Base-by-base conservation (phyloP, 1,140 invertebrate genomes). In the Aleiodes sp. region DNA sequence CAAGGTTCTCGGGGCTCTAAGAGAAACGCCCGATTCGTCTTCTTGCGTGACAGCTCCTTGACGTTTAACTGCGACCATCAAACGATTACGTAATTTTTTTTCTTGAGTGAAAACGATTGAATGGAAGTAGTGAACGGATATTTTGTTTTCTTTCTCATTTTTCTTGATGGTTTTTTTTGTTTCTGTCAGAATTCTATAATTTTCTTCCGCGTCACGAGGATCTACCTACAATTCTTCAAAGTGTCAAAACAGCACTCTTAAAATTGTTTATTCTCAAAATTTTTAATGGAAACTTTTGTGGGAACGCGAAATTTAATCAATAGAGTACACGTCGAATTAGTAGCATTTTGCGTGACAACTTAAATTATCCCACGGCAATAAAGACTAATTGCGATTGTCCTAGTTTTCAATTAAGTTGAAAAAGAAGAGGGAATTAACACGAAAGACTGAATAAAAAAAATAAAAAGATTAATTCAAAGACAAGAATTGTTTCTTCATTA, bases 11-110 rank as follows among this genome's bases (percentile, higher is more conserved):
- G 46, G 19, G n/a, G n/a, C 26, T 52, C 21, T 21, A 52, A 52
- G 46, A 52, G 46, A 52, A 24, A 4, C 4, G 21, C 16, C 21
- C 46, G 21, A 52, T 52, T 52, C 46, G 46, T 52, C 46, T 52
- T 52, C 46, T 46, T n/a, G 14, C n/a, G 10, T 52, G 46, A 52
- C 46, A 52, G 46, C 46, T 12, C 46, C 46, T 52, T 52, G 46
- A 52, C 46, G 46, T 21, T 26, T 52, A 24, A 52, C 46, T 52
- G 26, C 46, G 46, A 10, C 46, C 46, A 21, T 52, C 46, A 52
- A 52, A 52, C 16, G 3, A 52, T 52, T 52, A 24, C 46, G 46
- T 21, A 52, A 52, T 52, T 52, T 19, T 46, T 19, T 8, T 8
- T n/a, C 41, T n/a, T n/a, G 41, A 8, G n/a, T n/a, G 41, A 46